Base-by-base conservation (phyloP, 2,113 vertebrate species). In the Micromys minutus region DNA sequence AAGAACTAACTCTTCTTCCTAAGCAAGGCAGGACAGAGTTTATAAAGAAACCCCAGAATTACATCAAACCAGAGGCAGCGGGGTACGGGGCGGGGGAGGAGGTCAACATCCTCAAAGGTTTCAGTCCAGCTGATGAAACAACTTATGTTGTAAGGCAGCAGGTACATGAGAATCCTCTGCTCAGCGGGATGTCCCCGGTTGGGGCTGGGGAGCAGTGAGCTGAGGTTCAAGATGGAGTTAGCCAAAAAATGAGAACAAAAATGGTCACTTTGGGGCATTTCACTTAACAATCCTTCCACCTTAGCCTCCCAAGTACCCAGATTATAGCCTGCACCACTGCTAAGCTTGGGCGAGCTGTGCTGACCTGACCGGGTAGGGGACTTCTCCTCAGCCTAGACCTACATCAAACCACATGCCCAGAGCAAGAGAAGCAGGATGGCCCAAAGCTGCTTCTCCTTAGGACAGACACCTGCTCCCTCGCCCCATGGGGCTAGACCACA, bases 341-440 rank as follows among this genome's bases (percentile, higher is more conserved):
- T 47, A 69, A 45, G 12, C 63, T 42, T 67, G 83, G 83, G 9
- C 36, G 17, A 34, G 36, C 39, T 52, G 21, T 24, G 36, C 47
- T 11, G 16, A 4, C 26, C 47, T 11, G 16, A 4, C 26, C 24
- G 26, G 7, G 65, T 21, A 10, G 36, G 61, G 79, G 47, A 24
- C 4, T 26, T n/a, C 10, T 50, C 42, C n/a, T 61, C 21, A 65
- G 81, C 36, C 88, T 87, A 50, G 42, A 57, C 69, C 31, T 7
- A 6, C 7, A 13, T 55, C 21, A 50, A 21, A 72, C 36, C 67
- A 12, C 4, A 16, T 7, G 42, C 71, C 34, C 19, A 34, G 45
- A 61, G 22, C 0, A 45, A 4, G 29, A 34, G 34, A 0, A 0
- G 8, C 55, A 31, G 59, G 36, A 21, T 29, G 42, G 57, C 4